A percentile compares a stretch with the other conserved stretches of the same genome.
Evolutionary conservation across 2,888 invertebrate species (phyloP).

Genomic region (Nowickia ferox): DNA sequence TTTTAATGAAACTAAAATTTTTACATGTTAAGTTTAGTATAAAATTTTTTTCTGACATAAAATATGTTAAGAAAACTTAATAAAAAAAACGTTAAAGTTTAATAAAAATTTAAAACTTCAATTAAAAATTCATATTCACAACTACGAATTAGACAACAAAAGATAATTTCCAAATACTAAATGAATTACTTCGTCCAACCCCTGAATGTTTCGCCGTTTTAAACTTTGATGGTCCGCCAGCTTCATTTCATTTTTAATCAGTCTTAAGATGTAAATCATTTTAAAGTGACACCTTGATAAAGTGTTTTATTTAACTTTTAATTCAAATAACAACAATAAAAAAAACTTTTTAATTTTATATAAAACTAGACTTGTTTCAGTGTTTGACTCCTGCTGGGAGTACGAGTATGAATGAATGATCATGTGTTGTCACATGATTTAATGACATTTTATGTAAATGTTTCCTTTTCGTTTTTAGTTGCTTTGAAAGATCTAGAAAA

Average conservation of each 20-base stretch:
- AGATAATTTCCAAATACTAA: neutral
- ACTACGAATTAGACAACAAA: too few species aligned
- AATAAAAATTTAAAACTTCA: too few species aligned
- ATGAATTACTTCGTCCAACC: neutral
- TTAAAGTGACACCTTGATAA: slow-evolving; percentile 59
- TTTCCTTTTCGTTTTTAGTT: slow-evolving; percentile 21
- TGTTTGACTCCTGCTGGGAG: slow-evolving; percentile 35
- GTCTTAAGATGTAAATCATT: slow-evolving; percentile 63
- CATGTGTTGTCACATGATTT: slow-evolving; percentile 67
- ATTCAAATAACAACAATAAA: slow-evolving; percentile 2
- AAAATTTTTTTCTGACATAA: too few species aligned
- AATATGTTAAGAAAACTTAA: too few species aligned
- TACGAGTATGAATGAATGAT: slow-evolving; percentile 28
- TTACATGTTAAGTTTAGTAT: too few species aligned
- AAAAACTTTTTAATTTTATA: slow-evolving; percentile 46
- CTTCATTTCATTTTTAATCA: slow-evolving; percentile 46
- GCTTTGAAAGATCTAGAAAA: neutral
- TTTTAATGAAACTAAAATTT: neutral
- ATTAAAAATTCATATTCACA: too few species aligned
- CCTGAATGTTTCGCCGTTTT: slow-evolving; percentile 16
- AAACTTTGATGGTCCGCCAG: slow-evolving; percentile 23
- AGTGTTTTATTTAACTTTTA: slow-evolving; percentile 55
- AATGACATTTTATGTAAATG: slow-evolving; percentile 72
- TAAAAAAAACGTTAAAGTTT: too few species aligned
- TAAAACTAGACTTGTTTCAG: slow-evolving; percentile 44